Evolutionary conservation across 1,140 invertebrate species (phyloP).

Genomic region (Rhysida immarginata): DNA sequence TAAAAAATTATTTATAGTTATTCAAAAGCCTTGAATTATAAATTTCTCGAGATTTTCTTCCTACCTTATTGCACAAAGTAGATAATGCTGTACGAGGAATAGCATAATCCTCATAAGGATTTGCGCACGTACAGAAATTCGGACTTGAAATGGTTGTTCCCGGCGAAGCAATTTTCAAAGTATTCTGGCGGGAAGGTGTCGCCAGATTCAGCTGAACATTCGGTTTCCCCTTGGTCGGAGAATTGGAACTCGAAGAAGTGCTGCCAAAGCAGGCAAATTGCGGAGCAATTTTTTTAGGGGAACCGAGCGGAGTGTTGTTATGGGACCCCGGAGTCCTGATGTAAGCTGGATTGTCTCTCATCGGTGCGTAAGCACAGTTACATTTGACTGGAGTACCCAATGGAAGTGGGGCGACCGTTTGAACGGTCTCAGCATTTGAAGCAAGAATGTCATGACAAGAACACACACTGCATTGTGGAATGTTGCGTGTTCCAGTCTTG

Average conservation of each 20-base stretch:
- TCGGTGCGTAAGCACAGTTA: too few species aligned
- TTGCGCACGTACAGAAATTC: neutral
- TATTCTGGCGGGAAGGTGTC: neutral
- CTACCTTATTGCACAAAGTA: neutral
- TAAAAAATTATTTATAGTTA: too few species aligned
- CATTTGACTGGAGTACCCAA: too few species aligned
- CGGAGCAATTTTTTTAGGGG: conserved; percentile 16
- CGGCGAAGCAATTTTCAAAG: neutral
- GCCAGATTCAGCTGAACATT: neutral
- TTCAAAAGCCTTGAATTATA: too few species aligned
- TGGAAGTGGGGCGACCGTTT: too few species aligned
- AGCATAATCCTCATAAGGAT: conserved; percentile 4
- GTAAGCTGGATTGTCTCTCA: too few species aligned
- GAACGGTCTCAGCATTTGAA: too few species aligned
- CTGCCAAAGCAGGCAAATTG: neutral
- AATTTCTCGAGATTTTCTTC: too few species aligned
- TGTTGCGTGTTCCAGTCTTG: too few species aligned
- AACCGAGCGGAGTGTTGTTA: conserved; percentile 14
- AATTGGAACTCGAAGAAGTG: neutral
- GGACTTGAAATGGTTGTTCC: neutral
- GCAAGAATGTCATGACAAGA: too few species aligned
- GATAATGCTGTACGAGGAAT: conserved; percentile 1
- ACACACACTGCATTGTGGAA: too few species aligned
- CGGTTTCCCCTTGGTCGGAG: neutral
- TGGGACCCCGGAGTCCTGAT: too few species aligned